Evolutionary conservation across 2,888 invertebrate genomes (phyloP), one percentile per base, ranked within the genome.

Genomic region (Zygogramma bicolorata): DNA sequence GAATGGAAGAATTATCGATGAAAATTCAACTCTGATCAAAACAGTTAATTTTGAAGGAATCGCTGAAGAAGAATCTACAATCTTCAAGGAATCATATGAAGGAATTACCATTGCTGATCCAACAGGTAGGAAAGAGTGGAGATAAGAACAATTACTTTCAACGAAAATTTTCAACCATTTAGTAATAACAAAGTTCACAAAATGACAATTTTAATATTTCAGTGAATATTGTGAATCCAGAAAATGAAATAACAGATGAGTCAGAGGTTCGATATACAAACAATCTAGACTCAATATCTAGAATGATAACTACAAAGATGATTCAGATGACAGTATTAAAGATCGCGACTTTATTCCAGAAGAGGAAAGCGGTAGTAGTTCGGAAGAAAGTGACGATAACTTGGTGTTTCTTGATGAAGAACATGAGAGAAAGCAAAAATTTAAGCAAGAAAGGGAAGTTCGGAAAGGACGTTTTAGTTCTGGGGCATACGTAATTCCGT

Each of bases 311-410:
- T 22, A 49, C 49, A 8, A 49, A 20, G 10, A 49, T 49, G 49
- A 70, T 73, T 61, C 62, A 66, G 27, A 73, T 61, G 38, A 73
- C 61, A 63, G 66, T 60, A 18, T 73, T 25, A 73, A 38, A 73
- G 73, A 62, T 40, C 70, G 58, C 29, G 62, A 70, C 59, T 70
- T 70, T 70, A 66, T 70, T 70, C 70, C 62, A 49, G 70, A 53
- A 20, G 73, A 60, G 73, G 70, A 73, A 66, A 42, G 62, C 60
- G 25, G 62, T 61, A 61, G 58, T 62, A 73, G 40, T 70, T 70
- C 34, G 49, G 29, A 70, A 57, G 67, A 66, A 67, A 59, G 40
- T 49, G 49, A 49, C 2, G 22, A 13, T 49, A 1, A 49, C 22
- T 49, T 49, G 25, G 3, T 49, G 15, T 42, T 42, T 22, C 7